These are phyloP conservation scores for Argyresthia goedartella DNA, from an alignment of 2,888 invertebrate species.

Conservation along the genomic window DNA sequence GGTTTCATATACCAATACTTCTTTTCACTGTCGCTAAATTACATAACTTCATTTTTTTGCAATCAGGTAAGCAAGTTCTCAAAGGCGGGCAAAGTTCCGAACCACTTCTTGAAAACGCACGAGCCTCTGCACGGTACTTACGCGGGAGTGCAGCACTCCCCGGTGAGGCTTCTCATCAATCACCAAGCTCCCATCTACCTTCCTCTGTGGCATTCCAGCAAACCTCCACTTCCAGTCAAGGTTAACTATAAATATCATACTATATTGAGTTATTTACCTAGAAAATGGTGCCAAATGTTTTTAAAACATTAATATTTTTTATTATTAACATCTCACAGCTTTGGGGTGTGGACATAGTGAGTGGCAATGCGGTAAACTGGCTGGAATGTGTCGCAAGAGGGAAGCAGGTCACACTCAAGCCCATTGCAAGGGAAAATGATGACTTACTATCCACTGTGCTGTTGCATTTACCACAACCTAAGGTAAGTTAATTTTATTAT, in stretches of 20 bases:
- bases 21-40: not conserved
- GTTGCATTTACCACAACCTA: conserved; percentile 50
- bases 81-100: conserved; percentile 69
- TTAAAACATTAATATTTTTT: conserved; percentile 11
- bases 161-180: conserved; percentile 60
- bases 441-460: conserved; percentile 53
- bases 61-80: conserved; percentile 73
- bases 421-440: conserved; percentile 51
- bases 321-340: conserved; percentile 31
- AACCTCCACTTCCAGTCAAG: conserved; percentile 65
- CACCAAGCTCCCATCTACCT: conserved; percentile 69
- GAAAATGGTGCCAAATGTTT: conserved; percentile 8
- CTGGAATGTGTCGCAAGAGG: conserved; percentile 67
- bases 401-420: conserved; percentile 56
- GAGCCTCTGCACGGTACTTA: conserved; percentile 63
- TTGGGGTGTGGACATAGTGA: conserved; percentile 61
- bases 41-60: conserved; percentile 15
- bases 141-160: conserved; percentile 62
- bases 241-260: conserved; percentile 26
- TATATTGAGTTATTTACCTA: not conserved
- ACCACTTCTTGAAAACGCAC: conserved; percentile 64
- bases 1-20: not conserved
- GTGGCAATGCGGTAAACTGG: conserved; percentile 71
- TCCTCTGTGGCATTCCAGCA: conserved; percentile 61
- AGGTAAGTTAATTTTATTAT: conserved; percentile 25